phyloP scores from a whole-genome alignment of 2,113 vertebrate genomes.

The Anoplopoma fimbria region DNA sequence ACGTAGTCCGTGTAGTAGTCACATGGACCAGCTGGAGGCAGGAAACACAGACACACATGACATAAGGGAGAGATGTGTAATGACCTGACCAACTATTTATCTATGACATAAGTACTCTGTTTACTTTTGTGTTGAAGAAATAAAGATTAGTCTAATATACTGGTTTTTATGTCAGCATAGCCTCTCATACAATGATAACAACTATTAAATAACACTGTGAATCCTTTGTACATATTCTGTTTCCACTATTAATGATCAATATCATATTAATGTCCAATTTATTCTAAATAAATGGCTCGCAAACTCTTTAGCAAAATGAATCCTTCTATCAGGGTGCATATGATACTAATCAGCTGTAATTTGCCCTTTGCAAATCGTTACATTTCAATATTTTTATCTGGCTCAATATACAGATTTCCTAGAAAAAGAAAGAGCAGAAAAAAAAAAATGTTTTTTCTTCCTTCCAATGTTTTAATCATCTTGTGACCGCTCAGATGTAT shows the following conservation, averaged over 20 bases:
- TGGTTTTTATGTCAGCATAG: background rate
- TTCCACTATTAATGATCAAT: too few species aligned
- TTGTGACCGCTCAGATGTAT: too few species aligned
- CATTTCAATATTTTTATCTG: background rate
- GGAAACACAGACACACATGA: background rate
- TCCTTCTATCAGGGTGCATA: background rate
- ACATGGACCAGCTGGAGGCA: conserved; percentile 88
- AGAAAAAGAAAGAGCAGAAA: background rate
- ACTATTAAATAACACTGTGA: too few species aligned
- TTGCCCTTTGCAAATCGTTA: background rate
- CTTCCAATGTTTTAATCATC: too few species aligned
- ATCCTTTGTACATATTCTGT: too few species aligned
- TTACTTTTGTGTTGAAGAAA: background rate
- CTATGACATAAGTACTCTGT: background rate
- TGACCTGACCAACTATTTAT: too few species aligned
- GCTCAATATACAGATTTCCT: background rate
- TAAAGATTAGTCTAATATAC: background rate
- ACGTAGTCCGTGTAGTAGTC: conserved; percentile 97
- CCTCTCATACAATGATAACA: too few species aligned
- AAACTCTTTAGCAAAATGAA: background rate
- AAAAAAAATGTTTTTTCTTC: too few species aligned
- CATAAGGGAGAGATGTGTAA: background rate
- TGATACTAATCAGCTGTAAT: background rate
- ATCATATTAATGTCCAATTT: too few species aligned
- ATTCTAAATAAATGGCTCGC: background rate